These are phyloP conservation scores for Melanophora roralis DNA, from an alignment of 2,888 invertebrate species.

Conservation along the genomic window DNA sequence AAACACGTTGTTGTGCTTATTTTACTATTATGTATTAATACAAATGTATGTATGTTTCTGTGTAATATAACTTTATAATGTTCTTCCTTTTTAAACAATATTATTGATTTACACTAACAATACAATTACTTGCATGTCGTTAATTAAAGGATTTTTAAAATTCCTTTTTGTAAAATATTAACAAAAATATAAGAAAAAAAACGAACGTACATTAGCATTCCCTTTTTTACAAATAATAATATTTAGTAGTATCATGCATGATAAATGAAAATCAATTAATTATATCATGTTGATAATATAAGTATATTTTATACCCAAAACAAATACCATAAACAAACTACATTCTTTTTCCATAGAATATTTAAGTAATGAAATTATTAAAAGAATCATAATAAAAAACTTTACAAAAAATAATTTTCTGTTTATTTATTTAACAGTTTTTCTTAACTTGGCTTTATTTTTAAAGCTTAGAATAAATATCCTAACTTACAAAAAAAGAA, in stretches of 20 bases:
- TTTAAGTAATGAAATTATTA: too few species aligned
- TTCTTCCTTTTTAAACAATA: background rate
- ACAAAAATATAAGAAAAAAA: background rate
- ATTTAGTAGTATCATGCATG: constrained; percentile 24
- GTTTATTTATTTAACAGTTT: too few species aligned
- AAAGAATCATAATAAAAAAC: too few species aligned
- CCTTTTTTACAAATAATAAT: constrained; percentile 22
- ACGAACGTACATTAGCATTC: constrained; percentile 37
- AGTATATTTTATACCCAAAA: background rate
- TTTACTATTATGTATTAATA: background rate
- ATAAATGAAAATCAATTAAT: constrained; percentile 23
- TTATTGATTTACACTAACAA: background rate
- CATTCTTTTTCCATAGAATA: too few species aligned
- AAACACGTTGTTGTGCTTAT: constrained; percentile 48
- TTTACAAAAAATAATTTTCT: too few species aligned
- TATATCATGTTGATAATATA: constrained; percentile 37
- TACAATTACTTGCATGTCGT: constrained; percentile 42
- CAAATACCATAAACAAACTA: background rate
- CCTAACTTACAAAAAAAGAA: too few species aligned
- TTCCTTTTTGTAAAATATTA: constrained; percentile 26
- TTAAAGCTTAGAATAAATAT: too few species aligned
- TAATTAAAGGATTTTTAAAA: constrained; percentile 38
- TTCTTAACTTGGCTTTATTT: too few species aligned
- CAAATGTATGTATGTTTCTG: constrained; percentile 11
- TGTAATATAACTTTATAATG: background rate